Evolutionary conservation across 1,140 invertebrate species (phyloP), one percentile per base, ranked within the genome.

Genomic region (Bombus ignitus): DNA sequence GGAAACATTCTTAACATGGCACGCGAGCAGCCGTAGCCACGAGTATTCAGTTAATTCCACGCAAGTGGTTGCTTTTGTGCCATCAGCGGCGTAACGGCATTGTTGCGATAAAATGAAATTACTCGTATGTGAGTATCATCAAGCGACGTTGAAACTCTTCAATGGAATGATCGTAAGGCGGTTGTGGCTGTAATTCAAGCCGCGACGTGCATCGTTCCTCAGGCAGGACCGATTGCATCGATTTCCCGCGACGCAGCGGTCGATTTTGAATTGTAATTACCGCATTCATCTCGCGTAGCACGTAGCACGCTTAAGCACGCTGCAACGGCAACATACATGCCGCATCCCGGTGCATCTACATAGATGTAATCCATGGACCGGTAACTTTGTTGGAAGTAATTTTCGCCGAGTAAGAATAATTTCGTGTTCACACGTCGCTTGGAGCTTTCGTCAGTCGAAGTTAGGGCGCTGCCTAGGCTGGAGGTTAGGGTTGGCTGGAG

Each of bases 401-500:
- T 87, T 76, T 87, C 80, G 53, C 28, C 28, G 73, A 81, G 79
- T 81, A 87, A 89, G 89, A 90, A 87, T 87, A 90, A 89, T 89
- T 88, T 84, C 78, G 77, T 18, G 83, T 89, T 90, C 86, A 88
- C 89, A 83, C 89, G 88, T 90, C 82, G 83, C 89, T 90, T 62
- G 65, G 76, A 76, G 86, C 84, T 80, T 76, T 85, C 82, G 62
- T 81, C 81, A 71, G 71, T 74, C 71, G 70, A 18, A 88, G 84
- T 87, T 82, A 81, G 90, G 91, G 90, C 91, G 90, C 92, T 91
- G 91, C 88, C 91, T 80, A 80, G 88, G 90, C 85, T 32, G 81
- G 76, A 89, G 80, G 87, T 90, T 91, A 87, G 87, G 89, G 89
- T 89, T 91, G 75, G 42, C 39, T 37, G 89, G 88, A 88, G 89